A percentile compares a stretch with the other conserved stretches of the same genome.
These are phyloP conservation scores for Psittacara wagleri DNA, from an alignment of 2,113 vertebrate species.

Conservation along the genomic window DNA sequence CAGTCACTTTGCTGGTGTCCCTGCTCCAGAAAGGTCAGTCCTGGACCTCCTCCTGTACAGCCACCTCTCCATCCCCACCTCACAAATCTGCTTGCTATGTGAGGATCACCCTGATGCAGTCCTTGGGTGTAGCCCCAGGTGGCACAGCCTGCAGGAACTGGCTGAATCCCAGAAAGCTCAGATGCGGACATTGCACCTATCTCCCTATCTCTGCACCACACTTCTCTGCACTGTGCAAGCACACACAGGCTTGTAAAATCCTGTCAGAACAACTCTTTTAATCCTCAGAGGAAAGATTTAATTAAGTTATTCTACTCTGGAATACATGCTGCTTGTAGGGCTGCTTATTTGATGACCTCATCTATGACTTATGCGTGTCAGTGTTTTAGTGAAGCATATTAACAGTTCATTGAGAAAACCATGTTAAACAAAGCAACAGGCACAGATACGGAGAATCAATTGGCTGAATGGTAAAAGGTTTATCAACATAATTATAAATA, in stretches of 20 bases:
- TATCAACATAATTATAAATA: slow-evolving; percentile 19
- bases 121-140: background rate
- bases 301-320: background rate
- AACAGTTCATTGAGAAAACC: slow-evolving; percentile 29
- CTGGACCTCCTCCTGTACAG: background rate
- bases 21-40: background rate
- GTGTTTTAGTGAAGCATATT: slow-evolving; percentile 5
- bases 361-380: background rate
- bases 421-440: slow-evolving; percentile 8
- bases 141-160: background rate
- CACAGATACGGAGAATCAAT: background rate
- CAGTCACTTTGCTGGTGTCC: background rate
- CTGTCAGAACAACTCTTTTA: background rate
- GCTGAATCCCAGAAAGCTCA: background rate
- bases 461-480: background rate
- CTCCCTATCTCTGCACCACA: background rate
- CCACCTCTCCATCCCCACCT: accelerated
- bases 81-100: accelerated
- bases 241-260: background rate
- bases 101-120: accelerated
- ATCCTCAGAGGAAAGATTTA: slow-evolving; percentile 43
- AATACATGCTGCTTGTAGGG: background rate
- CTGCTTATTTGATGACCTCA: background rate
- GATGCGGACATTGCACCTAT: accelerated
- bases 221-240: accelerated